phyloP scores from a whole-genome alignment of 2,113 vertebrate genomes.

The Fregetta grallaria region DNA sequence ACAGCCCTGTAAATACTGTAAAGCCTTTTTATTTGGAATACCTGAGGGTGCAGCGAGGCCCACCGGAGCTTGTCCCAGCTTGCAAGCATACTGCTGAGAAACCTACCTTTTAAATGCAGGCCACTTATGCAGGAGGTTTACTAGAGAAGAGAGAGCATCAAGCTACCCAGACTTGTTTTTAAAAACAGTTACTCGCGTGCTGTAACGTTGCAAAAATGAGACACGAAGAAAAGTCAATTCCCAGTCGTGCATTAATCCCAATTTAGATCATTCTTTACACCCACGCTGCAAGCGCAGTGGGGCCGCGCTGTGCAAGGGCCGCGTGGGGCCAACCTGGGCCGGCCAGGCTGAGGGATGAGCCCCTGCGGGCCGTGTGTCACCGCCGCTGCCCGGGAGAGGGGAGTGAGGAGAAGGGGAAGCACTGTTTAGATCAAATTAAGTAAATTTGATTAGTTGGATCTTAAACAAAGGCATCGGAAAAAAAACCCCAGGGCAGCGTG shows the following conservation, averaged over 20 bases:
- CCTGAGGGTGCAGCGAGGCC: not conserved
- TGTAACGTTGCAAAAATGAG: not conserved
- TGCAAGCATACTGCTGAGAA: not conserved
- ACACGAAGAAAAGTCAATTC: not conserved
- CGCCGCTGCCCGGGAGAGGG: not conserved
- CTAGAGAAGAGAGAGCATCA: not conserved
- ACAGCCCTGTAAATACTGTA: not conserved
- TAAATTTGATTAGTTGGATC: not conserved
- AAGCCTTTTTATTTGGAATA: not conserved
- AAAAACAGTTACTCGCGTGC: accelerated
- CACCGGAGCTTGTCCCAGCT: not conserved
- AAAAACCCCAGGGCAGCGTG: not conserved
- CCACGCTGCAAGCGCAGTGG: not conserved
- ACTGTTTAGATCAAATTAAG: not conserved
- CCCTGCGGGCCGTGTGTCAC: not conserved
- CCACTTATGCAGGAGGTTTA: not conserved
- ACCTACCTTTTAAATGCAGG: not conserved
- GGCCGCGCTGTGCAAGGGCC: not conserved
- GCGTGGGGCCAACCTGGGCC: not conserved
- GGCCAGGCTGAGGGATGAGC: accelerated
- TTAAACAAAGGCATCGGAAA: not conserved
- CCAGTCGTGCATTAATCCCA: not conserved
- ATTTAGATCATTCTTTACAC: not conserved
- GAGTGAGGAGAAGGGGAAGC: not conserved
- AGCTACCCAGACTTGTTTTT: not conserved